Percentiles rank a stretch among this genome's conserved stretches.
Conservation (phyloP, 2,797 vertebrate genomes). For the Crenichthys baileyi region DNA sequence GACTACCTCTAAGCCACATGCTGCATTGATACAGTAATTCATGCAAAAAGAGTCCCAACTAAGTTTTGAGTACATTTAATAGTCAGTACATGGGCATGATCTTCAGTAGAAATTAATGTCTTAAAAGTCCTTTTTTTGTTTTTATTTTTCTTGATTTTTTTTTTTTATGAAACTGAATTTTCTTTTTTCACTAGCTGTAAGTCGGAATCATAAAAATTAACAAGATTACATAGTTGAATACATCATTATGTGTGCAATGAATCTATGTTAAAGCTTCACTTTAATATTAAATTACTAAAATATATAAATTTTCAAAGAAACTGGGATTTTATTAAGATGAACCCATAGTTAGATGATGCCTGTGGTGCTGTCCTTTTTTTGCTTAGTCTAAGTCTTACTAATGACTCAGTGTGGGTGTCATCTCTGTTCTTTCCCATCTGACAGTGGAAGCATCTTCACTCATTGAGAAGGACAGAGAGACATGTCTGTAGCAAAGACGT, state of each 20-base stretch:
- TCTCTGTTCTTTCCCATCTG: slow-evolving; percentile 62
- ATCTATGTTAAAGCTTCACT: neutral
- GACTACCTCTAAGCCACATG: neutral
- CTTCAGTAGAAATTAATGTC: neutral
- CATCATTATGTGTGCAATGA: neutral
- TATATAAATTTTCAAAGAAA: neutral
- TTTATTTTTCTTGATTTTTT: neutral
- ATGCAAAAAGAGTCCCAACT: neutral
- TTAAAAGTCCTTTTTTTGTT: neutral
- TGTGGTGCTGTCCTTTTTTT: slow-evolving; percentile 40
- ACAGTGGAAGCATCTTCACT: slow-evolving; percentile 62
- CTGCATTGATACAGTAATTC: neutral
- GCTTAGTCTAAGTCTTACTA: slow-evolving; percentile 42
- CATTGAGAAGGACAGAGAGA: slow-evolving; percentile 76
- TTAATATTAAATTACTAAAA: neutral
- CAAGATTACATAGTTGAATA: neutral
- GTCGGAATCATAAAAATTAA: neutral
- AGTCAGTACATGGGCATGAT: neutral
- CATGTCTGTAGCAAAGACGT: slow-evolving; percentile 79
- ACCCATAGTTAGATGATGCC: slow-evolving; percentile 48
- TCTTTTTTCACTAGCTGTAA: neutral
- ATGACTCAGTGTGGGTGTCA: slow-evolving; percentile 62
- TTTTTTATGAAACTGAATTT: no score
- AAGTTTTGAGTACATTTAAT: neutral
- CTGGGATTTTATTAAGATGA: slow-evolving; percentile 28